Base-by-base conservation (phyloP, 2,888 invertebrate genomes). In the Melanotus villosus region DNA sequence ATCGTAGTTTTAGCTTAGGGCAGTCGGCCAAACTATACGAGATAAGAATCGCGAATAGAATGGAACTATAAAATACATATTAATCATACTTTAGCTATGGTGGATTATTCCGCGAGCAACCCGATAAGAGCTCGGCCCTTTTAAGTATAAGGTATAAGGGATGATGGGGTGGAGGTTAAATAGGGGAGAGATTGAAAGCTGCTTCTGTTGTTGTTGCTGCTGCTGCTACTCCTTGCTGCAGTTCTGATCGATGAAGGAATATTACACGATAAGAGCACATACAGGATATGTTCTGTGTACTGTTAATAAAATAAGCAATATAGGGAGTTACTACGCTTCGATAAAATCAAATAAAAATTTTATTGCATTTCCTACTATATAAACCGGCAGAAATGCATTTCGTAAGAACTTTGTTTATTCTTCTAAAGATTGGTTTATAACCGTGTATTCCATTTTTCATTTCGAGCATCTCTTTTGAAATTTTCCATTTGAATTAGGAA, bases 61-160 rank as follows among this genome's bases (percentile, higher is more conserved):
- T 67, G 60, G 70, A 76, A 75, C 78, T 78, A 80, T 77, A 76
- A 76, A 77, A 76, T 76, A 75, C 76, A 77, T 80, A 80, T 81
- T 81, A 81, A 81, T 81, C 81, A 81, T 80, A 79, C 78, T 80
- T 80, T 78, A 80, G 80, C 78, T 76, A 77, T 76, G 78, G 80
- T 69, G 78, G 79, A 80, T 80, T 80, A 80, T 78, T 77, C 77
- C 78, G 73, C 77, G 75, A 76, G 73, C 72, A 76, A 73, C 74
- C 76, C 76, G 81, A 80, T 80, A 81, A 81, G 81, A 80, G 70
- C 34, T 76, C 73, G 76, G 75, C 71, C 73, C 50, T n/a, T 74
- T 75, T 75, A 63, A 65, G 63, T 64, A 70, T 64, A 65, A 64
- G 64, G 72, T 62, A 62, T 70, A 72, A 72, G 77, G 73, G 73